Evolutionary conservation across 2,797 vertebrate species (phyloP).

Genomic region (Petrocephalus sullivani): DNA sequence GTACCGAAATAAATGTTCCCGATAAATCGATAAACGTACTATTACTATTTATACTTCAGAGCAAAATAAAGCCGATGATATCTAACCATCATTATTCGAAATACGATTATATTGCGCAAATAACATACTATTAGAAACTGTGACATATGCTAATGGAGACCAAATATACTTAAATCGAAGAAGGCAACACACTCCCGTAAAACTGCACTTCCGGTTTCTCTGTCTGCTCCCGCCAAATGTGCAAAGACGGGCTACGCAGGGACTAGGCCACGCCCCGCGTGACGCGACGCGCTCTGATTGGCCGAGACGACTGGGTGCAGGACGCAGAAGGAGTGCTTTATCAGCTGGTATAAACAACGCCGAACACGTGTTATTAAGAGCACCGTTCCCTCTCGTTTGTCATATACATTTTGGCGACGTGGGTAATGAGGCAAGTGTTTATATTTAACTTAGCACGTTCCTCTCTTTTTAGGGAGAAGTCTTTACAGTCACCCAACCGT

Average conservation of each 20-base stretch:
- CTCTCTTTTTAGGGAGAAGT: not conserved
- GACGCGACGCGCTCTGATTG: conserved; percentile 40
- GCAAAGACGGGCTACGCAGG: conserved; percentile 42
- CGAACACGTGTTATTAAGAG: not conserved
- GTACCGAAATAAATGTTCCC: not conserved
- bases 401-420: not conserved
- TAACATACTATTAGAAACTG: not conserved
- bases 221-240: conserved; percentile 60
- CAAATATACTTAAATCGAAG: not conserved
- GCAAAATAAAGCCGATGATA: not conserved
- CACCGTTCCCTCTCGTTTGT: too few species aligned
- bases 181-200: not conserved
- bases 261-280: not conserved
- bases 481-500: not conserved
- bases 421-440: not conserved
- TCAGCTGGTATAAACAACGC: conserved; percentile 34
- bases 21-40: not conserved
- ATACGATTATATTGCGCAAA: not conserved
- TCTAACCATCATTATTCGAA: not conserved
- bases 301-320: conserved; percentile 46
- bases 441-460: not conserved
- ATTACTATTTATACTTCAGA: not conserved
- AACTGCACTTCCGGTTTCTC: conserved; percentile 18
- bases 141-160: not conserved
- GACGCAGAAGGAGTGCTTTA: not conserved